Evolutionary conservation across 2,113 vertebrate genomes (phyloP), one percentile per base, ranked within the genome.

Genomic region (Pholis gunnellus): DNA sequence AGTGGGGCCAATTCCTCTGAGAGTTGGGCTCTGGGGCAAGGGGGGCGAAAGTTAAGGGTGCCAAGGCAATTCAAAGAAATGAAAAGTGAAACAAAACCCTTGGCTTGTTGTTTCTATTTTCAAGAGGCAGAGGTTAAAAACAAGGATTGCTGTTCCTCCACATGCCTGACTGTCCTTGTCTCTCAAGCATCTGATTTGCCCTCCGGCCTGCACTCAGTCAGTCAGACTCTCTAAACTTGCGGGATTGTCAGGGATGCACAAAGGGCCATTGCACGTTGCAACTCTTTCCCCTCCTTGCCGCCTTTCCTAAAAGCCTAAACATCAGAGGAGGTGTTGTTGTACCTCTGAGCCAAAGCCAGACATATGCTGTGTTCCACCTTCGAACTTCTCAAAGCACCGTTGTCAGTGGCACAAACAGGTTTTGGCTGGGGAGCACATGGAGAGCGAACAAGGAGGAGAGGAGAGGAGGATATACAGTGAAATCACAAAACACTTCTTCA

Each of bases 401-500:
- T 88, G 89, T 91, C 84, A 83, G 83, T 86, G 91, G 88, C 88
- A 89, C 85, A 92, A 92, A 91, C 82, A 89, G 82, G 75, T 92
- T 93, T 91, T 92, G 90, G 91, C 91, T 83, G 82, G 81, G 81
- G 87, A 89, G 88, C 82, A 66, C 81, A 75, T n/a, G 54, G 71
- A 75, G 65, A 82, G 64, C 34, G 83, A 83, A 87, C 69, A 86
- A 78, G 75, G 80, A 87, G 78, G 61, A 88, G 83, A 72, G 72
- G 72, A 82, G 88, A 60, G 80, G 75, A 89, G 84, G 85, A 88
- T 89, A 86, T 79, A 84, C 85, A 25, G 89, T 66, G 83, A 90
- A 92, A 93, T 91, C 90, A 94, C 92, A 91, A 93, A 94, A 93
- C 87, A 90, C 87, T 93, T 90, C 92, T 94, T 95, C 94, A 95